Evolutionary conservation across 2,113 vertebrate genomes (phyloP).

Genomic region (Diphyllodes magnificus): DNA sequence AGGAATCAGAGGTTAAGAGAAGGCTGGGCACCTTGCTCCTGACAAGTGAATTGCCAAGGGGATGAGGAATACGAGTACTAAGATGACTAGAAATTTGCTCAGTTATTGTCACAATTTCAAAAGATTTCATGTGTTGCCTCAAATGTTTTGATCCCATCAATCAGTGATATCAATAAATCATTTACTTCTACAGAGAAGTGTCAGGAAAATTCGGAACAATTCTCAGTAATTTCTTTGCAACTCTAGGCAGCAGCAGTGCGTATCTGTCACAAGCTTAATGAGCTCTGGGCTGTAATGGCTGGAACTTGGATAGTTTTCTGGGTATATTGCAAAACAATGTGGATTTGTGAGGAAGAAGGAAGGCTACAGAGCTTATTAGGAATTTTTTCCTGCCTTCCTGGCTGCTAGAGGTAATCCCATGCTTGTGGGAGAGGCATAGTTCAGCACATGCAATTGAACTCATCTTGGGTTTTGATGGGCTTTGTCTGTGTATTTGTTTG

Average conservation of each 20-base stretch:
- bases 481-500: not conserved
- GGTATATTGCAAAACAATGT: not conserved
- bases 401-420: not conserved
- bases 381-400: not conserved
- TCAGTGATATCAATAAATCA: not conserved
- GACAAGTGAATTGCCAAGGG: not conserved
- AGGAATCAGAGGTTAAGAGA: not conserved
- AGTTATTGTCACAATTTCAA: not conserved
- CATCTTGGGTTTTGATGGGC: not conserved
- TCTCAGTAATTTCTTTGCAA: not conserved
- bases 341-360: not conserved
- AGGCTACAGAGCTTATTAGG: not conserved
- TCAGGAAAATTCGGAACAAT: not conserved
- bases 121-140: not conserved
- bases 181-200: not conserved
- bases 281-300: not conserved
- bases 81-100: not conserved
- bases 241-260: not conserved
- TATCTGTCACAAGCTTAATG: not conserved
- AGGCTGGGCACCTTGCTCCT: not conserved
- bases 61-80: not conserved
- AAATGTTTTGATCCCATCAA: not conserved
- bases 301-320: not conserved
- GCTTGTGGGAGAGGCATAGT: not conserved
- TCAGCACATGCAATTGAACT: not conserved